Evolutionary conservation across 2,888 invertebrate species (phyloP).

Genomic region (Tinea trinotella): DNA sequence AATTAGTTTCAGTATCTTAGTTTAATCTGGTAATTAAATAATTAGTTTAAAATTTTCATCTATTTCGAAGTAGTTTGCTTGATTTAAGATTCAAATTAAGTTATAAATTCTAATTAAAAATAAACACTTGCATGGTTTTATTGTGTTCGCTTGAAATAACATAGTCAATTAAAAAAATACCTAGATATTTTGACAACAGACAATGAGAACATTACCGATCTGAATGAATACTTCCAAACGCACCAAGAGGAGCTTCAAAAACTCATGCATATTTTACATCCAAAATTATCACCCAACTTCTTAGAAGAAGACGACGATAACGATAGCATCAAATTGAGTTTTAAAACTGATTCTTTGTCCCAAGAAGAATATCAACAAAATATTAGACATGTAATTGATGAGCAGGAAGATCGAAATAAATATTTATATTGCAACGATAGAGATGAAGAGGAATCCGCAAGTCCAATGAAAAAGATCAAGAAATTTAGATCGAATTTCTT

Average conservation of each 20-base stretch:
- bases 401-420: constrained; percentile 54
- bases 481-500: constrained; percentile 75
- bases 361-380: constrained; percentile 53
- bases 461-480: constrained; percentile 67
- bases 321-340: constrained; percentile 47
- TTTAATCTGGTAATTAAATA: too few relatives aligned
- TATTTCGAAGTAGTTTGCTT: too few relatives aligned
- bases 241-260: constrained; percentile 58
- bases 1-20: too few relatives aligned
- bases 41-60: too few relatives aligned
- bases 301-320: constrained; percentile 57
- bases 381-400: constrained; percentile 51
- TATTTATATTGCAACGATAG: constrained; percentile 71
- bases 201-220: constrained; percentile 52
- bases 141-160: constrained; percentile 41
- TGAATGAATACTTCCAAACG: constrained; percentile 51
- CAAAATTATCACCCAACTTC: constrained; percentile 42
- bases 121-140: constrained; percentile 61
- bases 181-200: constrained; percentile 74
- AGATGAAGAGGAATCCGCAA: constrained; percentile 59
- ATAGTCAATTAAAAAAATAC: constrained; percentile 70
- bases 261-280: constrained; percentile 49
- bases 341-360: constrained; percentile 48
- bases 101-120: background rate
- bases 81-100: too few relatives aligned